phyloP scores from a whole-genome alignment of 2,888 invertebrate genomes.

The Gymnocheta viridis region DNA sequence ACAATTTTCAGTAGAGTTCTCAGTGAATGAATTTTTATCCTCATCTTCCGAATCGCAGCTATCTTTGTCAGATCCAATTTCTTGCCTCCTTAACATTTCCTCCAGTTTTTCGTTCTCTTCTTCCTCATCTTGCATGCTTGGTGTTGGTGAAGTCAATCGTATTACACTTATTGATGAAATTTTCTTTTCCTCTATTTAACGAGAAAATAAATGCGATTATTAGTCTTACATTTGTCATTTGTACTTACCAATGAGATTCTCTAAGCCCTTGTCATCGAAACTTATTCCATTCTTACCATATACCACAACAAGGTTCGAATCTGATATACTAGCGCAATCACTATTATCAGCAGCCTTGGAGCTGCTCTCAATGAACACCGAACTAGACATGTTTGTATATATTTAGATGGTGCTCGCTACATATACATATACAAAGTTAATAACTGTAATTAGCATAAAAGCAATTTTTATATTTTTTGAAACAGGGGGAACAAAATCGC shows the following conservation, averaged over 20 bases:
- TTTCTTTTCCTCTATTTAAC: conserved; percentile 82
- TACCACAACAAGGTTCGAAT: conserved; percentile 87
- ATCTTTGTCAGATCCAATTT: conserved; percentile 57
- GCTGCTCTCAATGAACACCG: conserved; percentile 79
- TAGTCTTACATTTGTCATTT: not conserved
- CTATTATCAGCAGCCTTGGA: conserved; percentile 67
- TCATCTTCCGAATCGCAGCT: conserved; percentile 52
- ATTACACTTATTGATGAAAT: conserved; percentile 86
- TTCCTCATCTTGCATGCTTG: conserved; percentile 80
- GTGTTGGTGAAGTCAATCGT: conserved; percentile 83
- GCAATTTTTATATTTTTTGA: not conserved
- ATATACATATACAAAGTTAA: not conserved
- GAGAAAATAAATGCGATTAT: not conserved
- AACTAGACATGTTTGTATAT: conserved; percentile 78
- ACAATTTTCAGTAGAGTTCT: conserved; percentile 72
- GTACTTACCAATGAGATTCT: conserved; percentile 88
- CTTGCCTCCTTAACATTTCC: conserved; percentile 60
- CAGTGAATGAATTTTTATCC: conserved; percentile 56
- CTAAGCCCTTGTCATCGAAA: conserved; percentile 90
- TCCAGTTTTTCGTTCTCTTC: conserved; percentile 76
- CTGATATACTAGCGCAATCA: conserved; percentile 68
- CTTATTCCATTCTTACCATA: conserved; percentile 94
- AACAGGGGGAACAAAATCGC: not conserved
- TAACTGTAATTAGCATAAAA: not conserved
- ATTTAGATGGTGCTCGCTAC: not conserved